phyloP scores from a whole-genome alignment of 2,113 vertebrate genomes.

The Muscicapa adusta region DNA sequence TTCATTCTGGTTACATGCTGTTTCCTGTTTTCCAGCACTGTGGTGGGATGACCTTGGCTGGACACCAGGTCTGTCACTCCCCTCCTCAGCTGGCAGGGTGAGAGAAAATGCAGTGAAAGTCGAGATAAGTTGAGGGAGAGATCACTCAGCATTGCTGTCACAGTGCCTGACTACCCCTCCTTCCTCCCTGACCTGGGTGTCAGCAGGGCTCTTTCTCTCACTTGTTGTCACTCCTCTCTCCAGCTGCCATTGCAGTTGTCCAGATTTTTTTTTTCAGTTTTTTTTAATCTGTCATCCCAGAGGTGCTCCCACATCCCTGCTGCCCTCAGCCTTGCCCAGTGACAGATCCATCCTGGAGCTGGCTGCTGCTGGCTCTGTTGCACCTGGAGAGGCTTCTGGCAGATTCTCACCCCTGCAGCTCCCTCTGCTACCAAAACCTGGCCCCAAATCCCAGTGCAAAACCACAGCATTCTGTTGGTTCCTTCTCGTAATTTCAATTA shows the following conservation, averaged over 20 bases:
- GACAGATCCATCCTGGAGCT: background rate
- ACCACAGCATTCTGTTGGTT: background rate
- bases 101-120: background rate
- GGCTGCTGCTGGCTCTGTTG: background rate
- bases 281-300: background rate
- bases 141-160: background rate
- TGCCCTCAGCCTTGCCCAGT: background rate
- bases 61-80: background rate
- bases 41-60: background rate
- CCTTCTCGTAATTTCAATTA: background rate
- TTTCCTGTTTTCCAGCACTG: background rate
- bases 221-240: background rate
- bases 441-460: background rate
- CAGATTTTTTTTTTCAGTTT: background rate
- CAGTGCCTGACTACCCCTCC: background rate
- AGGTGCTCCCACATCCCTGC: background rate
- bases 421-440: background rate
- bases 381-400: background rate
- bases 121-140: rapidly evolving
- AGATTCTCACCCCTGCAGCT: background rate
- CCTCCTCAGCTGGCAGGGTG: background rate
- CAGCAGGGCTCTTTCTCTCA: background rate
- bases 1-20: background rate
- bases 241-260: background rate
- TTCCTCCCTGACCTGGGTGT: background rate